Evolutionary conservation across 2,113 vertebrate genomes (phyloP).

Genomic region (Poecile atricapillus): DNA sequence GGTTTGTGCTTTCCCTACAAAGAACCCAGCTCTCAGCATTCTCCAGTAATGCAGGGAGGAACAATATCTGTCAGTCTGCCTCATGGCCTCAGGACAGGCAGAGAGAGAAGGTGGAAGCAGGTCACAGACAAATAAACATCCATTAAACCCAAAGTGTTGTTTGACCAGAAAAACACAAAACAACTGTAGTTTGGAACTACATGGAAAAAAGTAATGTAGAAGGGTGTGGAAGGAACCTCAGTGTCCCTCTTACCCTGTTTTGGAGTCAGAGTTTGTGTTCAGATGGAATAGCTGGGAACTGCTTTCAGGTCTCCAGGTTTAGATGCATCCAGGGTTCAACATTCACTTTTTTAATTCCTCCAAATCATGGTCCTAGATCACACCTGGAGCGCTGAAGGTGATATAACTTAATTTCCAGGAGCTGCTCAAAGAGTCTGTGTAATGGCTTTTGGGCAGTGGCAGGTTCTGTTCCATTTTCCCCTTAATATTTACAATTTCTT

Average conservation of each 20-base stretch:
- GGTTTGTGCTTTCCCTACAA: not conserved
- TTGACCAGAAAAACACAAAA: not conserved
- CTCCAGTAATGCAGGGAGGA: not conserved
- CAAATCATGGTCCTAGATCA: not conserved
- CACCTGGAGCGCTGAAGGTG: not conserved
- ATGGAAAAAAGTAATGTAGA: not conserved
- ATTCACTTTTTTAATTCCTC: not conserved
- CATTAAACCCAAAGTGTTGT: not conserved
- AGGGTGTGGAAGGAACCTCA: not conserved
- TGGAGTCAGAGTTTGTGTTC: not conserved
- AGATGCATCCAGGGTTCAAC: not conserved
- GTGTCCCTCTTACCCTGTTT: not conserved
- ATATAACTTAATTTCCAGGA: not conserved
- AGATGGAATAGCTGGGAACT: not conserved
- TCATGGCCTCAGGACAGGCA: not conserved
- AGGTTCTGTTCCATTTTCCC: not conserved
- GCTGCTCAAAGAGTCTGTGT: not conserved
- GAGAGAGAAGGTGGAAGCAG: not conserved
- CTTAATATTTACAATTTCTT: not conserved
- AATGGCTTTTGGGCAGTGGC: not conserved
- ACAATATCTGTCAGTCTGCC: not conserved
- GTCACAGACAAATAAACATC: not conserved
- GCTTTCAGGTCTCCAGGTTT: not conserved
- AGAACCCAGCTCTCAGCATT: not conserved
- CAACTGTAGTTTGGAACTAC: not conserved